Conservation (phyloP, 2,888 invertebrate genomes). For the Nomada lathburiana region DNA sequence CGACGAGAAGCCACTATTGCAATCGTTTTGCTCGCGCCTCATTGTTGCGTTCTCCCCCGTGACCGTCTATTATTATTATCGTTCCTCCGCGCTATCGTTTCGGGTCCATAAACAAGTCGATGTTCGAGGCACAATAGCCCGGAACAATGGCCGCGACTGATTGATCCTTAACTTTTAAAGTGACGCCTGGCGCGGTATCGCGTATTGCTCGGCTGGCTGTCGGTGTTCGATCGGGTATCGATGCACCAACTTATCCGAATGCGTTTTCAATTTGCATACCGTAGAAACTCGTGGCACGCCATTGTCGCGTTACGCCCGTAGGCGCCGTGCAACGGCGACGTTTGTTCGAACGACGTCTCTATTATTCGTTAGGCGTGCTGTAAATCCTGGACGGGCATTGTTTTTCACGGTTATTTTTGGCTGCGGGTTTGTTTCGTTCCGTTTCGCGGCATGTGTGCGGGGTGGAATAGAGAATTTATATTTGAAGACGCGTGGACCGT, state of each 20-base stretch:
- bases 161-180: conserved; percentile 66
- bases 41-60: conserved; percentile 14
- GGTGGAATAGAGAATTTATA: background rate
- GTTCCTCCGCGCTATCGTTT: conserved; percentile 55
- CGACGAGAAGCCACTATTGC: conserved; percentile 19
- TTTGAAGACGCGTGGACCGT: background rate
- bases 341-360: conserved; percentile 45
- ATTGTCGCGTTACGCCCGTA: conserved; percentile 43
- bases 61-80: conserved; percentile 59
- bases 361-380: conserved; percentile 37
- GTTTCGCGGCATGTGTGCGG: background rate
- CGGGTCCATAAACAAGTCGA: conserved; percentile 54
- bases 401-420: background rate
- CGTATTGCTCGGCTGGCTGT: conserved; percentile 12
- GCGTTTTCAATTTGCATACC: conserved; percentile 54
- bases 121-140: conserved; percentile 51
- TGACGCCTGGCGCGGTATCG: conserved; percentile 21
- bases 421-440: background rate
- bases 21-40: conserved; percentile 20
- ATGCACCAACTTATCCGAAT: conserved; percentile 40
- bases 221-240: conserved; percentile 25
- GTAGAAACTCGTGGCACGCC: conserved; percentile 28
- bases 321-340: conserved; percentile 22
- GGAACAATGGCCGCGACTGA: conserved; percentile 57
- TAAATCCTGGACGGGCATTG: conserved; percentile 19